These are phyloP conservation scores for Aptenodytes patagonicus DNA, from an alignment of 2,113 vertebrate species.

Conservation along the genomic window DNA sequence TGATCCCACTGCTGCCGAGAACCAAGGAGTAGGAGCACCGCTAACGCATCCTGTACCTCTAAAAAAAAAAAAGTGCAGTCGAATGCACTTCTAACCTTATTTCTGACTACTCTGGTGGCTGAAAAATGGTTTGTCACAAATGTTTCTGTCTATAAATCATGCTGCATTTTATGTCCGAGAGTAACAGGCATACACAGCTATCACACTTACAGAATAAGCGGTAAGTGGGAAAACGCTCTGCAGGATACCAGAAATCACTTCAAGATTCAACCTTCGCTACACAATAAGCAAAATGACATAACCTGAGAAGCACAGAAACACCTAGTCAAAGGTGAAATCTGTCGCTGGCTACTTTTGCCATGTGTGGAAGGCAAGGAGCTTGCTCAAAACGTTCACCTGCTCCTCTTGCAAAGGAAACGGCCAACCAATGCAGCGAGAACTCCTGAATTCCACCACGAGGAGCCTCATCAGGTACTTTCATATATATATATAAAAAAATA, in stretches of 20 bases:
- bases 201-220: fast-evolving
- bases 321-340: too few species aligned
- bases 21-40: background rate
- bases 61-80: background rate
- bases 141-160: background rate
- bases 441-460: background rate
- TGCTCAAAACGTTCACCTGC: background rate
- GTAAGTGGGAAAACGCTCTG: background rate
- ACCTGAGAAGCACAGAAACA: background rate
- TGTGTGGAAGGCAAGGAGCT: background rate
- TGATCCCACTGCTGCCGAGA: background rate
- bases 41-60: background rate
- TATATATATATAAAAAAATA: background rate
- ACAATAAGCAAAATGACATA: background rate
- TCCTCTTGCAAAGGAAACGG: background rate
- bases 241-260: background rate
- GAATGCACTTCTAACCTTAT: background rate
- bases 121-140: background rate
- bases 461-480: background rate
- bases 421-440: background rate
- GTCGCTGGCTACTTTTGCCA: background rate
- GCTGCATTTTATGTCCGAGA: background rate
- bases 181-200: background rate
- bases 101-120: background rate
- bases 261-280: background rate